phyloP scores from a whole-genome alignment of 1,140 invertebrate genomes.

The Halesus radiatus region DNA sequence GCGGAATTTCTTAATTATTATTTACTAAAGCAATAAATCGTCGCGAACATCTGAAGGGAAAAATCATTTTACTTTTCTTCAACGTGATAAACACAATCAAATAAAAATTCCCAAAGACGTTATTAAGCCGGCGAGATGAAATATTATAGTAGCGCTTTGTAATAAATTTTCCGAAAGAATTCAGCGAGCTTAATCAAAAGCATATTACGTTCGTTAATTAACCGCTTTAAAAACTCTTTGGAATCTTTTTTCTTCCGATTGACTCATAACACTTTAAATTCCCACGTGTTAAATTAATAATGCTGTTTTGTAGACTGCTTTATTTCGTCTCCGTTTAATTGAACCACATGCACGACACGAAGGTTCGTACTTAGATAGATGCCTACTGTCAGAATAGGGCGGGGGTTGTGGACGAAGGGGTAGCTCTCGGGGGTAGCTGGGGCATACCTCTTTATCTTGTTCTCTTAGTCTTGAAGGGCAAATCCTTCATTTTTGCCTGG shows the following conservation, averaged over 20 bases:
- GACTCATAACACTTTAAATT: slow-evolving; percentile 55
- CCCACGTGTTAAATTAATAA: slow-evolving; percentile 53
- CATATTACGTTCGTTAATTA: slow-evolving; percentile 43
- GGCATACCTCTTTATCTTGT: neutral
- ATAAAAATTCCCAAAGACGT: slow-evolving; percentile 37
- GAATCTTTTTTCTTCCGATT: slow-evolving; percentile 45
- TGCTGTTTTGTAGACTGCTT: neutral
- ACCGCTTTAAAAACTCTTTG: slow-evolving; percentile 19
- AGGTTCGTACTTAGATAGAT: neutral
- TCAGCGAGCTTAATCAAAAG: slow-evolving; percentile 42
- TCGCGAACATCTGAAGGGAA: neutral
- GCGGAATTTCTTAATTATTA: slow-evolving; percentile 19
- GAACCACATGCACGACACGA: slow-evolving; percentile 37
- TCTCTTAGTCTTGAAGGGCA: neutral
- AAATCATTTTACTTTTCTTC: slow-evolving; percentile 19
- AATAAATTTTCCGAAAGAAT: slow-evolving; percentile 45
- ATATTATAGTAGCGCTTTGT: slow-evolving; percentile 32
- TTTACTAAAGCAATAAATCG: slow-evolving; percentile 13
- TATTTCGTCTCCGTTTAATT: slow-evolving; percentile 42
- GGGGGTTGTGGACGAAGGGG: neutral
- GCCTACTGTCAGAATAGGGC: too few species aligned
- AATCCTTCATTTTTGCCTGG: neutral
- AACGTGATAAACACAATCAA: slow-evolving; percentile 23
- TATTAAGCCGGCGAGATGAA: slow-evolving; percentile 25
- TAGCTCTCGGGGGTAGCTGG: neutral